Evolutionary conservation across 2,888 invertebrate genomes (phyloP).

Genomic region (Onchidella celtica): DNA sequence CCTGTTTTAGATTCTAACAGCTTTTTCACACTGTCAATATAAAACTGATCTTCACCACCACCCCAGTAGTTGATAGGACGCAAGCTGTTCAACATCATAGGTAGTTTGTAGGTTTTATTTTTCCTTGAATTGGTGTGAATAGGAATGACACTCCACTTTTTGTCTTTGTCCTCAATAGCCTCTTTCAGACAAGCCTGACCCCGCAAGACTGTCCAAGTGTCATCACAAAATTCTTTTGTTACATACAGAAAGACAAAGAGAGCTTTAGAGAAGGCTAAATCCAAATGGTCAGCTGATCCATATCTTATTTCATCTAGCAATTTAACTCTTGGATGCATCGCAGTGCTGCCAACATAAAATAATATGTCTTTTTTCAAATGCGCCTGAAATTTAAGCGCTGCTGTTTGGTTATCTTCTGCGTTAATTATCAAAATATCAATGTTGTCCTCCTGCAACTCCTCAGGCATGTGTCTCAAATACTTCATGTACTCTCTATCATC

Average conservation of each 20-base stretch:
- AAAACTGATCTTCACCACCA: slow-evolving; percentile 34
- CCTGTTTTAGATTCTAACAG: slow-evolving; percentile 29
- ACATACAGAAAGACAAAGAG: slow-evolving; percentile 41
- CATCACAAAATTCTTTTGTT: slow-evolving; percentile 31
- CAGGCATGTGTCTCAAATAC: slow-evolving; percentile 14
- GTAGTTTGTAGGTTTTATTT: slow-evolving; percentile 18
- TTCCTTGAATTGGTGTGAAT: slow-evolving; percentile 31
- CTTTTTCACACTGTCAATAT: slow-evolving; percentile 32
- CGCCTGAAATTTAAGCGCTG: slow-evolving; percentile 1
- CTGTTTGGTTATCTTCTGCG: slow-evolving; percentile 19
- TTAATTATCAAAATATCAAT: slow-evolving; percentile 34
- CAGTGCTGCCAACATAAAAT: background rate
- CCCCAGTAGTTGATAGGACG: slow-evolving; percentile 32
- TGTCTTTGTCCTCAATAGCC: slow-evolving; percentile 15
- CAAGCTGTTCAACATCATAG: slow-evolving; percentile 24
- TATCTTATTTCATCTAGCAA: slow-evolving; percentile 18
- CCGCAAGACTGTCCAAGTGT: slow-evolving; percentile 6
- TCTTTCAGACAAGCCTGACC: slow-evolving; percentile 36
- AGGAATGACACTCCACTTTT: slow-evolving; percentile 40
- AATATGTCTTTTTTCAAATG: slow-evolving; percentile 37
- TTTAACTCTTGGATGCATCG: slow-evolving; percentile 8
- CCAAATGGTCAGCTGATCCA: slow-evolving; percentile 31
- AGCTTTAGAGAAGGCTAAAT: slow-evolving; percentile 39
- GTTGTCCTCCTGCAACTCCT: slow-evolving; percentile 15
- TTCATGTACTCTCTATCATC: background rate